Evolutionary conservation across 2,888 invertebrate genomes (phyloP).

Genomic region (Falcaria lacertinaria): DNA sequence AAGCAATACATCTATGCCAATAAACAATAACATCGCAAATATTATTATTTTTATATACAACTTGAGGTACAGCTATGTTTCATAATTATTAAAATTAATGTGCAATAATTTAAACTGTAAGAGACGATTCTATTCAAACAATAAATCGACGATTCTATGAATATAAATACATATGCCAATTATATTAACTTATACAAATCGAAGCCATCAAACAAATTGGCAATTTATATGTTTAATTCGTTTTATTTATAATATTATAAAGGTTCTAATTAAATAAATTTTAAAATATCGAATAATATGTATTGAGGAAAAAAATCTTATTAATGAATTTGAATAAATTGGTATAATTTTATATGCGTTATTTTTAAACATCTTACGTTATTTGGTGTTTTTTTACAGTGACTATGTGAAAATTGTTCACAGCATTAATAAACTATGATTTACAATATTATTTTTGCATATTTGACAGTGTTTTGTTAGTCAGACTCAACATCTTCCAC

Average conservation of each 20-base stretch:
- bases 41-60: conserved; percentile 39
- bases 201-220: no score
- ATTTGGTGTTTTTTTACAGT: conserved; percentile 77
- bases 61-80: no score
- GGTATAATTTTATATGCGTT: conserved; percentile 26
- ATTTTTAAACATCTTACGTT: conserved; percentile 51
- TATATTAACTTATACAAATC: neutral
- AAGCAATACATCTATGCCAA: conserved; percentile 66
- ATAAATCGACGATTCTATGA: no score
- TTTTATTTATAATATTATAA: neutral
- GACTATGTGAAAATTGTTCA: conserved; percentile 47
- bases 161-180: conserved; percentile 3
- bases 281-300: neutral
- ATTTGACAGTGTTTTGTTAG: conserved; percentile 54
- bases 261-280: neutral
- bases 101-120: conserved; percentile 29
- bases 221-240: neutral
- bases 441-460: conserved; percentile 39
- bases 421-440: conserved; percentile 47
- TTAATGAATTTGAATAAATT: conserved; percentile 6
- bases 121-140: conserved; percentile 20
- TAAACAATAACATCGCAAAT: conserved; percentile 65
- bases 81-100: no score
- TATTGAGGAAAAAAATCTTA: conserved; percentile 8
- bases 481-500: conserved; percentile 70